Conservation (phyloP, 1,140 invertebrate genomes). For the Sycophila sp. region DNA sequence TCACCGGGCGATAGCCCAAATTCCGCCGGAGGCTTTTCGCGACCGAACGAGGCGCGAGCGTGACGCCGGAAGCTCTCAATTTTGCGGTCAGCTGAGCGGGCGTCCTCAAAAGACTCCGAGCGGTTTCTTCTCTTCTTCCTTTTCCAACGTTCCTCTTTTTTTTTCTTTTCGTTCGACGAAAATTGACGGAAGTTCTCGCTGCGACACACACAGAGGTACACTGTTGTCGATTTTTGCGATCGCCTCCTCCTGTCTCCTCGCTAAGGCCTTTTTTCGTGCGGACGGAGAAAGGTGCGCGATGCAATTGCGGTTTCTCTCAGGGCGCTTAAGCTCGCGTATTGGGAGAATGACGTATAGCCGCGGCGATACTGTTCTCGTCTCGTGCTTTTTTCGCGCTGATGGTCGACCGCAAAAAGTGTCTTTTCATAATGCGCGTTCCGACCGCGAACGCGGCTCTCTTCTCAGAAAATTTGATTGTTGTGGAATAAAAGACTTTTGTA, state of each 20-base stretch:
- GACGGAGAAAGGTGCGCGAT: too few relatives aligned
- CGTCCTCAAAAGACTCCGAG: neutral
- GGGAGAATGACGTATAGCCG: too few relatives aligned
- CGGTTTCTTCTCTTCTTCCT: neutral
- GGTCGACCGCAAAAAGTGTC: neutral
- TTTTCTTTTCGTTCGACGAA: too few relatives aligned
- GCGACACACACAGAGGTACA: too few relatives aligned
- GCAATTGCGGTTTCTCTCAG: neutral
- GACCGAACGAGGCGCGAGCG: neutral
- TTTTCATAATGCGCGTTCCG: neutral
- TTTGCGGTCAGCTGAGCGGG: constrained; percentile 30
- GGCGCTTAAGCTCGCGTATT: too few relatives aligned
- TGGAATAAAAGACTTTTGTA: neutral
- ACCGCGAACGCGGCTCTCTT: too few relatives aligned
- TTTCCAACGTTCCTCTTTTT: neutral
- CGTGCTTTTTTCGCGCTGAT: too few relatives aligned
- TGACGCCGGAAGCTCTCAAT: constrained; percentile 30
- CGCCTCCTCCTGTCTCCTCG: too few relatives aligned
- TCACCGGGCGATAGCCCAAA: neutral
- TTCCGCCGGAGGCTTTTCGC: neutral
- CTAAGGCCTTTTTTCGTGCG: too few relatives aligned
- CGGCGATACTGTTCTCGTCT: too few relatives aligned
- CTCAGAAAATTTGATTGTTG: neutral
- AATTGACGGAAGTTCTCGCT: too few relatives aligned
- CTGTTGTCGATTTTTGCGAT: neutral